Base-by-base conservation (phyloP, 2,113 vertebrate genomes). In the Mirza zaza region DNA sequence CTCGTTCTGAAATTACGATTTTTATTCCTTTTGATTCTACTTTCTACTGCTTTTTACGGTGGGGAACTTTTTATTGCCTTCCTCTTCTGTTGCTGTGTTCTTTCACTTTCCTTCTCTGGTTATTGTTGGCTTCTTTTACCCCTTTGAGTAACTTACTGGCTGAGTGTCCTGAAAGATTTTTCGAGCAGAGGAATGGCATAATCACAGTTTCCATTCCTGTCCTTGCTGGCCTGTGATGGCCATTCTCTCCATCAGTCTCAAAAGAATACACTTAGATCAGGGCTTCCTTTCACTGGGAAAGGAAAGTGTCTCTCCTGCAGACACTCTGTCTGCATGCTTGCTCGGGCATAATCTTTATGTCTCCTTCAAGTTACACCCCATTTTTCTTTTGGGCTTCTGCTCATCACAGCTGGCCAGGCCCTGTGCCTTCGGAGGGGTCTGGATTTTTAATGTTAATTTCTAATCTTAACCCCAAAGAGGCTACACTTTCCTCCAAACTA, bases 261-360 rank as follows among this genome's bases (percentile, higher is more conserved):
- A 9, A 55, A 55, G 75, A 75, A 18, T 42, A 17, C 65, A 39
- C 20, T 48, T 48, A 11, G 29, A 17, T 39, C 75, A 57, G 36
- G 77, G 23, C 61, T 68, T 48, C n/a, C 42, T 45, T 77, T 92
- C 50, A 34, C 42, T 67, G n/a, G 39, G n/a, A n/a, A n/a, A n/a
- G n/a, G n/a, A n/a, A n/a, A n/a, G n/a, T n/a, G n/a, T n/a, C 3
- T 9, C 15, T 12, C 29, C 17, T 2, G 3, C 59, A 13, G 15
- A 11, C n/a, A 11, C 5, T 13, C 17, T 36, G 61, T 32, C 48
- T n/a, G 14, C 14, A 61, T 1, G 0, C 76, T 77, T 63, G 15
- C 50, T 63, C 10, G 3, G 50, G 18, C 0, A 1, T 36, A 27
- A 4, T 27, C 75, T 84, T 59, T 45, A 0, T 67, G 29, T n/a